A percentile compares a stretch with the other conserved stretches of the same genome.
phyloP scores from a whole-genome alignment of 2,113 vertebrate species.

The Rhombomys opimus region DNA sequence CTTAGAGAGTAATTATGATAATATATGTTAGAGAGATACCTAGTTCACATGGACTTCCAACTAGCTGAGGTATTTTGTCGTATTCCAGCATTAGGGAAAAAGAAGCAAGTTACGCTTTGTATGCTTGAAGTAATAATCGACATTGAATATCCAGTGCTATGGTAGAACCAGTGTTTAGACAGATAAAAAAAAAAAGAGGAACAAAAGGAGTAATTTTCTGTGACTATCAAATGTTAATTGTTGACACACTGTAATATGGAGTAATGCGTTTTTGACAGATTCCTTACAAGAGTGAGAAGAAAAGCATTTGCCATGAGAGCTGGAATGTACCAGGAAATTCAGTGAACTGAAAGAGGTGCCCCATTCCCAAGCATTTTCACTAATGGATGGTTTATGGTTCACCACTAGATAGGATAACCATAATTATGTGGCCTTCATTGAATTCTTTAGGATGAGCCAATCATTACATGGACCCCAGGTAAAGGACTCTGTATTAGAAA shows the following conservation, averaged over 20 bases:
- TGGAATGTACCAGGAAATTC: slow-evolving; percentile 18
- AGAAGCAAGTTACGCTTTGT: neutral
- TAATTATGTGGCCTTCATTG: neutral
- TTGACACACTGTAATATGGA: neutral
- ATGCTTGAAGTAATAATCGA: neutral
- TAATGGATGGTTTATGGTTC: neutral
- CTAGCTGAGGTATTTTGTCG: neutral
- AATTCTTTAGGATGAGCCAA: neutral
- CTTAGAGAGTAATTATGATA: neutral
- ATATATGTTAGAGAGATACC: neutral
- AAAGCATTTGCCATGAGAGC: neutral
- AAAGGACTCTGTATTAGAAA: neutral
- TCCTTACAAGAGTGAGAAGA: neutral
- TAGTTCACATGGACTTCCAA: neutral
- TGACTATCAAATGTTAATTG: neutral
- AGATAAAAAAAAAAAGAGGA: neutral
- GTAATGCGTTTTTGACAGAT: neutral
- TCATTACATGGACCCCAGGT: neutral
- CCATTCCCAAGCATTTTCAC: neutral
- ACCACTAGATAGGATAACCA: slow-evolving; percentile 39
- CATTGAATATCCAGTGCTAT: neutral
- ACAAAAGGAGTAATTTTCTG: neutral
- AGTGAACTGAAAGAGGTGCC: neutral
- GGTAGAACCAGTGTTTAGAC: neutral
- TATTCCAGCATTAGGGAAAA: slow-evolving; percentile 47